A percentile compares a stretch with the other conserved stretches of the same genome.
Evolutionary conservation across 1,140 invertebrate species (phyloP).

Genomic region (Drosophila pachea): DNA sequence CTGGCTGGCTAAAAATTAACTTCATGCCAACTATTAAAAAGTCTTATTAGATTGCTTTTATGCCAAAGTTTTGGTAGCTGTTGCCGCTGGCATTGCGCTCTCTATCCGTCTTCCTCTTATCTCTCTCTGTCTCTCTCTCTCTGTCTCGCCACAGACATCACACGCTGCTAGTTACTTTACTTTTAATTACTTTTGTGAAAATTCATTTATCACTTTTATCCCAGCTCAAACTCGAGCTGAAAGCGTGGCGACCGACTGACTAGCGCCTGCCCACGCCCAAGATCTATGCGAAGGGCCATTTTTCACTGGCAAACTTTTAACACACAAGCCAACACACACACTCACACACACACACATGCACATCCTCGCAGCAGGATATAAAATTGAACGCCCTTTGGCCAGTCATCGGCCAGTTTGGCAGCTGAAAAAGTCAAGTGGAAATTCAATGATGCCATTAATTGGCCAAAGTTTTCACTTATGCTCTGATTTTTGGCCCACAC

Average conservation of each 20-base stretch:
- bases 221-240: conserved; percentile 65
- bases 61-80: conserved; percentile 60
- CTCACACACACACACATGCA: not conserved
- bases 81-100: conserved; percentile 31
- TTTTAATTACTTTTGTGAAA: conserved; percentile 78
- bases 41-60: conserved; percentile 75
- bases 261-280: conserved; percentile 28
- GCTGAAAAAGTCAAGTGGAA: conserved; percentile 76
- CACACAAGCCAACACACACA: conserved; percentile 34
- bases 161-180: conserved; percentile 76
- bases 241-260: conserved; percentile 37
- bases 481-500: conserved; percentile 65
- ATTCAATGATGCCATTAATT: conserved; percentile 79
- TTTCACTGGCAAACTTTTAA: conserved; percentile 71
- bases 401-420: conserved; percentile 74
- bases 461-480: conserved; percentile 78
- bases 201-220: conserved; percentile 78
- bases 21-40: conserved; percentile 70
- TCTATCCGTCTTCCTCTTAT: not conserved
- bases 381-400: conserved; percentile 75
- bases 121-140: not conserved
- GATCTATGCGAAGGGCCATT: conserved; percentile 71
- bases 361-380: conserved; percentile 45
- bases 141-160: conserved; percentile 50
- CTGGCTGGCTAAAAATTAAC: conserved; percentile 47